phyloP scores from a whole-genome alignment of 1,140 invertebrate species.

The Daktulosphaira vitifoliae region DNA sequence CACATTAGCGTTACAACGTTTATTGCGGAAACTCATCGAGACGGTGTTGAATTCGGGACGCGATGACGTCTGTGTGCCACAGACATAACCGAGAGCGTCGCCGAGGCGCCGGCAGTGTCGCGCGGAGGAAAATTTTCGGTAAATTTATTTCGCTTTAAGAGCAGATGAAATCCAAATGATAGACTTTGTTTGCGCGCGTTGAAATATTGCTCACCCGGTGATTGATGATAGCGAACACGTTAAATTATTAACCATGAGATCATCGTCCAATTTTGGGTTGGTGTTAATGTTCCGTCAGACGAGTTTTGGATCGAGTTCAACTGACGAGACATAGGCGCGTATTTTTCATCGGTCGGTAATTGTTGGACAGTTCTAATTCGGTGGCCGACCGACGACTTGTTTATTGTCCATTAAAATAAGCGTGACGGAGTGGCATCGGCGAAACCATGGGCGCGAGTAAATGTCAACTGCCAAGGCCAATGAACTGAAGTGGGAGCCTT shows the following conservation, averaged over 20 bases:
- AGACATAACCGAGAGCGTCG: no score
- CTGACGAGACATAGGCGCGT: background rate
- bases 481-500: no score
- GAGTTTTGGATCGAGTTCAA: slow-evolving; percentile 26
- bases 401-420: slow-evolving; percentile 30
- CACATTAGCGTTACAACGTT: no score
- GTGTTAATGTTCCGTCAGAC: background rate
- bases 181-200: no score
- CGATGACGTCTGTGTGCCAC: no score
- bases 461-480: background rate
- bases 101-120: no score
- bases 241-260: background rate
- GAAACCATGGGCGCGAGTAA: background rate
- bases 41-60: no score
- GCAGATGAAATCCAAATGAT: no score
- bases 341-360: background rate
- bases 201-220: background rate
- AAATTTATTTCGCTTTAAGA: no score
- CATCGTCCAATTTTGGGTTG: slow-evolving; percentile 1
- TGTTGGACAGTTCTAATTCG: slow-evolving; percentile 12
- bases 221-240: background rate
- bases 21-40: no score
- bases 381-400: background rate
- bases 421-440: background rate
- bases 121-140: no score